phyloP scores from a whole-genome alignment of 2,888 invertebrate genomes.

The Pyrrhosoma nymphula region DNA sequence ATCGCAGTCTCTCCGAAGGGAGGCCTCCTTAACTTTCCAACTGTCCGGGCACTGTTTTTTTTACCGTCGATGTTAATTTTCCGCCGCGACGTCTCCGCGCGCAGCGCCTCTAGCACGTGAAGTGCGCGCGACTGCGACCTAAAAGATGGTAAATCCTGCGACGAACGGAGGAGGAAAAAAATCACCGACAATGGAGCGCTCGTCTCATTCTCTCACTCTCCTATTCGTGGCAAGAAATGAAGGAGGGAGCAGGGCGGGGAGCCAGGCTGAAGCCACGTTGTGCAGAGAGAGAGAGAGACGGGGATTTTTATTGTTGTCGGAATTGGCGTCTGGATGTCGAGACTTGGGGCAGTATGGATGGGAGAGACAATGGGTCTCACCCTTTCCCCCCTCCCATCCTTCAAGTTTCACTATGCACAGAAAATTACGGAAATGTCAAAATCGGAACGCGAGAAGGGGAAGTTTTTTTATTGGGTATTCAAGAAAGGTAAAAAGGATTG shows the following conservation, averaged over 20 bases:
- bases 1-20: neutral
- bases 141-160: neutral
- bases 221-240: neutral
- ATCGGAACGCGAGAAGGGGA: neutral
- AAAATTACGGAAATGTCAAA: constrained; percentile 34
- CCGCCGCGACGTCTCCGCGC: constrained; percentile 15
- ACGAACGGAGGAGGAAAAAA: neutral
- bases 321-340: constrained; percentile 52
- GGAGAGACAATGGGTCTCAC: constrained; percentile 37
- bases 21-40: neutral
- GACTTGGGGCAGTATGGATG: constrained; percentile 30
- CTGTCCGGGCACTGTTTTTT: neutral
- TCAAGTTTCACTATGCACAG: constrained; percentile 51
- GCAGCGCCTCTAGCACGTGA: neutral
- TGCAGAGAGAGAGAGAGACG: neutral
- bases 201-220: constrained; percentile 12
- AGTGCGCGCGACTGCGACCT: neutral
- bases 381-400: neutral
- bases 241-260: constrained; percentile 12
- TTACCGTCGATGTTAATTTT: constrained; percentile 32
- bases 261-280: neutral
- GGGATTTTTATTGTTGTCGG: constrained; percentile 62
- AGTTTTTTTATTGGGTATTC: neutral
- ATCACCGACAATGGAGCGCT: constrained; percentile 25
- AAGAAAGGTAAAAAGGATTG: too few species aligned